Evolutionary conservation across 2,113 vertebrate genomes (phyloP), one percentile per base, ranked within the genome.

Genomic region (Chionomys nivalis): DNA sequence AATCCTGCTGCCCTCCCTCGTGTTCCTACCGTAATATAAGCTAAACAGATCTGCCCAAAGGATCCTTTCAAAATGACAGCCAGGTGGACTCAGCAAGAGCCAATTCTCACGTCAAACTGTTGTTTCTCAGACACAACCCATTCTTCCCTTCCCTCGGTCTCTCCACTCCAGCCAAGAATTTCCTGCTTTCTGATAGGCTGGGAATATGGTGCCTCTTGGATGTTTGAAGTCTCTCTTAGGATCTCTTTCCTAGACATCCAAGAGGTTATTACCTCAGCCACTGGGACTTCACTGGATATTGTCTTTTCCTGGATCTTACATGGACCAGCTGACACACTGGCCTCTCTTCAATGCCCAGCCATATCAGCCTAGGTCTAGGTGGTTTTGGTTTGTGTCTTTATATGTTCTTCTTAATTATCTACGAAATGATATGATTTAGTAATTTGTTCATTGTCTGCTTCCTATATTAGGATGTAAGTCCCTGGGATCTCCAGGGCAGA

Each of bases 361-460:
- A 12, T n/a, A 12, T 24, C 93, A 91, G 33, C 44, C 13, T 81
- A 66, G 19, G 42, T 78, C 19, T 86, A 19, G 7, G n/a, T 36
- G n/a, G 61, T 2, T 28, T 39, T 75, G 55, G 16, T 31, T 91
- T 33, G 44, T 65, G 2, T 58, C 49, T 86, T 90, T 49, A 26
- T 11, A 2, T 24, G n/a, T 17, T 58, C 2, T 13, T 58, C 3
- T 87, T 65, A 31, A n/a, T 83, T 81, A 4, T 77, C 49, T 88
- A 16, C 0, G 26, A 87, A 70, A 36, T 92, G 39, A 49, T 39
- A 42, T 72, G 86, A 75, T 39, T 92, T 90, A 78, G 31, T 78
- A 87, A 55, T 77, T 33, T 75, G 10, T 86, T 96, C 75, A 78
- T 93, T 87, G 9, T 82, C 44, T 93, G 19, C n/a, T 44, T 66